Evolutionary conservation across 2,113 vertebrate genomes (phyloP), one percentile per base, ranked within the genome.

Genomic region (Cebus imitator): DNA sequence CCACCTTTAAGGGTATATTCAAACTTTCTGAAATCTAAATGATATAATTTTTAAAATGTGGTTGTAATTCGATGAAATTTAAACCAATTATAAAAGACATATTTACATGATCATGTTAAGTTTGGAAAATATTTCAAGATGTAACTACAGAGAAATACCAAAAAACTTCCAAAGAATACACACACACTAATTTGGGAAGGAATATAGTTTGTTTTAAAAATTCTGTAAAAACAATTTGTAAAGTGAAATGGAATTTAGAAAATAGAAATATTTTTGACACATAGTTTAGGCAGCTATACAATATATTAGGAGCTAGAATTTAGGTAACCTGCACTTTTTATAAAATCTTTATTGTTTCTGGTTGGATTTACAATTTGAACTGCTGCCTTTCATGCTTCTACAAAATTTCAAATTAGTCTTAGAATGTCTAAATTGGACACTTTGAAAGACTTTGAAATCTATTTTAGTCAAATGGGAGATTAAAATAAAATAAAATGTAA

Each of bases 401-500:
- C 90, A 64, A 86, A 66, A 73, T 94, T 95, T 90, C 37, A 89
- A 95, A 96, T 35, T 48, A 21, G 96, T 64, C 45, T 82, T 58
- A 79, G 66, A 84, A 23, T 66, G 58, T 94, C 91, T 97, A 81
- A 84, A 96, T 96, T 93, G 48, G 94, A 95, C 97, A 57, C 80
- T 79, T 89, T 70, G 2, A 75, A 76, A 50, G 45, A 84, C 21
- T 95, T 87, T 78, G 23, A 92, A 98, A 91, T 37, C 25, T 89
- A 55, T 93, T 87, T 66, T 96, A 95, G 95, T 95, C 83, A 58
- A 84, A 72, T 61, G n/a, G 40, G 73, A 91, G 93, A 97, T 93
- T 88, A 95, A 97, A 97, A 84, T 73, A 87, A 96, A 72, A 83
- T 85, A 66, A 87, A 91, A 85, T 95, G 87, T 80, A 52, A 92